Conservation (phyloP, 2,113 vertebrate species). For the Chloropsis hardwickii region DNA sequence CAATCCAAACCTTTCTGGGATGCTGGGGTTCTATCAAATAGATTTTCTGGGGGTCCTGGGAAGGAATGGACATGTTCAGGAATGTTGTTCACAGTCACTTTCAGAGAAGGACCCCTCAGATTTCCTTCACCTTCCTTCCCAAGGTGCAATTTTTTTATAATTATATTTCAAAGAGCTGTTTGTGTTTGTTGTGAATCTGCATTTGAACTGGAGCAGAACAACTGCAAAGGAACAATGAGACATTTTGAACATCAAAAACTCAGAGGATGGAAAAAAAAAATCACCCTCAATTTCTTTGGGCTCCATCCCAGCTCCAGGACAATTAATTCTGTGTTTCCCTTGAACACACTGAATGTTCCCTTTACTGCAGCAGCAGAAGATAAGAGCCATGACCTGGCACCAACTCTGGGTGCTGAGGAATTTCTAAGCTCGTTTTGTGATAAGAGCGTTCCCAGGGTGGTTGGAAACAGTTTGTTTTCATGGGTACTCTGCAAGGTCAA, state of each 20-base stretch:
- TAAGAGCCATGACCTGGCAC: slow-evolving; percentile 35
- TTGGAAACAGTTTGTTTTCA: not conserved
- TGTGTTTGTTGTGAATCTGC: not conserved
- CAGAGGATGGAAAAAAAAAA: not conserved
- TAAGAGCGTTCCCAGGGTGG: not conserved
- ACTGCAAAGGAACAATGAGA: not conserved
- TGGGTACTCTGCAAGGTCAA: not conserved
- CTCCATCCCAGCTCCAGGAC: not conserved
- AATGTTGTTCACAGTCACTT: not conserved
- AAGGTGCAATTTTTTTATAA: not conserved
- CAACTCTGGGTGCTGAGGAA: not conserved
- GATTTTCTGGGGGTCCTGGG: not conserved
- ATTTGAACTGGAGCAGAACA: not conserved
- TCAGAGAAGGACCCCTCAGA: not conserved
- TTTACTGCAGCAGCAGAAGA: not conserved
- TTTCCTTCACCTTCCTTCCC: not conserved
- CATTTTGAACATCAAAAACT: not conserved
- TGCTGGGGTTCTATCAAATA: not conserved
- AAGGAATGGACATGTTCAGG: accelerated
- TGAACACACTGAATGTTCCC: slow-evolving; percentile 39
- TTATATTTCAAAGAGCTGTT: not conserved
- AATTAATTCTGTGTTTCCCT: not conserved
- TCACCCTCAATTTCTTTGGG: not conserved
- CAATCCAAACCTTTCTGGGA: not conserved
- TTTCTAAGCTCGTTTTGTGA: slow-evolving; percentile 39